phyloP scores from a whole-genome alignment of 2,797 vertebrate genomes.

The Cyprinodon diabolis region DNA sequence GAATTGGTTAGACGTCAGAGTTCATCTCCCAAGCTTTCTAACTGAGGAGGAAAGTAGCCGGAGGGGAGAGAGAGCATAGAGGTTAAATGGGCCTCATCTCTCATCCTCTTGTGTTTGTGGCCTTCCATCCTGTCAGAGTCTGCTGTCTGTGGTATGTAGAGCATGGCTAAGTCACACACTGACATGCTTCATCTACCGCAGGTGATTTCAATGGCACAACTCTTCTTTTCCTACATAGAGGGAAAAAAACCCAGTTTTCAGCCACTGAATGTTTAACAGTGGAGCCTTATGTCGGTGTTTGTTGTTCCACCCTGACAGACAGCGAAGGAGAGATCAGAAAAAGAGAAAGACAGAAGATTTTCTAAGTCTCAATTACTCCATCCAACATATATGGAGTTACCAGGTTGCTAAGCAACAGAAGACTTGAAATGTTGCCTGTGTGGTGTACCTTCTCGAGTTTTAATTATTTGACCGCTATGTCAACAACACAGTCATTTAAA shows the following conservation, averaged over 20 bases:
- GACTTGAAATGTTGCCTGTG: conserved; percentile 24
- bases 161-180: conserved; percentile 29
- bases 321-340: neutral
- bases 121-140: neutral
- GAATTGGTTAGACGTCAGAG: conserved; percentile 18
- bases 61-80: conserved; percentile 23
- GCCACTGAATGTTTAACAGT: neutral
- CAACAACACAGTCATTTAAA: neutral
- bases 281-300: neutral
- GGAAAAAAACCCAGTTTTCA: neutral
- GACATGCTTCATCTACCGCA: conserved; percentile 11
- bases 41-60: conserved; percentile 28
- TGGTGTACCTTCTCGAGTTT: conserved; percentile 39
- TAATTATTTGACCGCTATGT: conserved; percentile 29
- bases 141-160: conserved; percentile 32
- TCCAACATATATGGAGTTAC: conserved; percentile 48
- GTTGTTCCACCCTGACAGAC: neutral
- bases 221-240: neutral
- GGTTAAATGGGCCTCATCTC: conserved; percentile 33
- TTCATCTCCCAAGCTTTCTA: conserved; percentile 36
- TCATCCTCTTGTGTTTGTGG: conserved; percentile 13
- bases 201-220: neutral
- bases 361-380: conserved; percentile 8
- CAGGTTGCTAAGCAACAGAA: conserved; percentile 74
- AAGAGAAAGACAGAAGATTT: neutral